Evolutionary conservation across 1,140 invertebrate species (phyloP).

Genomic region (Fopius arisanus): DNA sequence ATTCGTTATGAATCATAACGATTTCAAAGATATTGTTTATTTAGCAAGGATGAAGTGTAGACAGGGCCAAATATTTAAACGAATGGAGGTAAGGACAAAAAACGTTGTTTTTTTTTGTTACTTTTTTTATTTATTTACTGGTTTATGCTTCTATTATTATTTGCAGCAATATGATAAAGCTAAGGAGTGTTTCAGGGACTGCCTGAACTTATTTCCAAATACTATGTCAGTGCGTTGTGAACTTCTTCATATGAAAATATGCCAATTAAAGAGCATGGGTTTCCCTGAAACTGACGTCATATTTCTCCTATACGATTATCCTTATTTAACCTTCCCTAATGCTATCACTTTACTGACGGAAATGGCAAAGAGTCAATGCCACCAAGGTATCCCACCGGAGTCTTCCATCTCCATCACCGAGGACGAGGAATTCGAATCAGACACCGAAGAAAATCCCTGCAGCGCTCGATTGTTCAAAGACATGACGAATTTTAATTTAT

Average conservation of each 20-base stretch:
- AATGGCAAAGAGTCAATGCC: not conserved
- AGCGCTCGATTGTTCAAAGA: not conserved
- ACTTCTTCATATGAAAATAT: slow-evolving; percentile 11
- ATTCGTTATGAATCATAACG: not conserved
- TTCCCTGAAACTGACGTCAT: slow-evolving; percentile 22
- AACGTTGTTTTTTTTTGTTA: too few species aligned
- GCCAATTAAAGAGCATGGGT: not conserved
- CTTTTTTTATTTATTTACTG: too few species aligned
- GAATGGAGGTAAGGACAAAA: slow-evolving; percentile 3
- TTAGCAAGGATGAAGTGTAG: slow-evolving; percentile 10
- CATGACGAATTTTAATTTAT: not conserved
- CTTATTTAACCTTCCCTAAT: not conserved
- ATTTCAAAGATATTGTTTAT: not conserved
- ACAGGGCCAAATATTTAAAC: slow-evolving; percentile 8
- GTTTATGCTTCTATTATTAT: too few species aligned
- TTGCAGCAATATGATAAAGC: slow-evolving; percentile 4
- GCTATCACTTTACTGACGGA: not conserved
- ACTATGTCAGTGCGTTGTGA: slow-evolving; percentile 6
- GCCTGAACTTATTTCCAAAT: slow-evolving; percentile 19
- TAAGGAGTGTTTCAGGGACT: slow-evolving; percentile 8
- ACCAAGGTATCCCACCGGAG: not conserved
- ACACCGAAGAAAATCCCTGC: slow-evolving; percentile 2
- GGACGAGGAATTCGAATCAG: slow-evolving; percentile 5
- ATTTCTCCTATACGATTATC: not conserved
- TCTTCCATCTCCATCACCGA: not conserved